Evolutionary conservation across 2,888 invertebrate genomes (phyloP), one percentile per base, ranked within the genome.

Genomic region (Machimus rusticus): DNA sequence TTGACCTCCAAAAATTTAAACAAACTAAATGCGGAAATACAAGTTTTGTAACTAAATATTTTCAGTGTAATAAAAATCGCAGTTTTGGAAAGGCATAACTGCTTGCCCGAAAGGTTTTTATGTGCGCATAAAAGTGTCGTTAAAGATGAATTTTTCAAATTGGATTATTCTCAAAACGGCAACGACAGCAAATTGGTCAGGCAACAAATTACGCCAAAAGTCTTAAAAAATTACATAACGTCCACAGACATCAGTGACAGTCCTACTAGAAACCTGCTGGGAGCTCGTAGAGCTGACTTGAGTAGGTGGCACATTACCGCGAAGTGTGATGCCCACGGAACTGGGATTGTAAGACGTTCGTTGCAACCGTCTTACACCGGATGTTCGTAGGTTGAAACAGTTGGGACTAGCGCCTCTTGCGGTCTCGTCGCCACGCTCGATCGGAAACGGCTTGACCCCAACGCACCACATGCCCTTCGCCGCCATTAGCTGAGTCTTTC

Each of bases 341-440:
- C 28, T 28, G 31, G 51, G 51, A 51, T 81, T 81, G 51, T 46
- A 4, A 16, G 51, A 19, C 28, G 46, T 5, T 81, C 9, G 55
- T 16, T 28, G 51, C 81, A 81, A 81, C 81, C 34, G 81, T 81
- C 55, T 81, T 55, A 55, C 81, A 81, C 55, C 81, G 81, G 81
- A 81, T 81, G 55, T 31, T 28, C 28, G 81, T 81, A 43, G 81
- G 81, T 51, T 31, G 46, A 12, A 43, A 34, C 19, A 9, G 31
- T n/a, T 81, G 28, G 14, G 16, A 14, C 55, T 55, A 51, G 81
- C 81, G 81, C 81, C 81, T 55, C 31, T 28, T 81, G 39, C 19
- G 28, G 81, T 81, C 55, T 78, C 46, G 39, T 19, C 43, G 34
- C 76, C n/a, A 16, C 37, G 28, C 74, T 46, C 74, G 19, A 16